phyloP scores from a whole-genome alignment of 1,140 invertebrate species.

The Limonius californicus region DNA sequence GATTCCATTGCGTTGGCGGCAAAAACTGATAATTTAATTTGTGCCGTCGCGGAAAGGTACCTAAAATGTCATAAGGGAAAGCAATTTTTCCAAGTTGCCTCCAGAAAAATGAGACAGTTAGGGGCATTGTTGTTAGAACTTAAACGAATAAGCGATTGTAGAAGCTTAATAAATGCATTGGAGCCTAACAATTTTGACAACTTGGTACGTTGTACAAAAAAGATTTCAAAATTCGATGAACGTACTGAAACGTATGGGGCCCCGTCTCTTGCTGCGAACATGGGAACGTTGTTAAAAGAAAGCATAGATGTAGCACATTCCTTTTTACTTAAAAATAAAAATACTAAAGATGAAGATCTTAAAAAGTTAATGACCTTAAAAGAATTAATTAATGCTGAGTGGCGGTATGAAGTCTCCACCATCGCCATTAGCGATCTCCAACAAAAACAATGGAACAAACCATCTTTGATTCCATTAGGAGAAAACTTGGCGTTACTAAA shows the following conservation, averaged over 20 bases:
- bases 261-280: slow-evolving; percentile 7
- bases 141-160: background rate
- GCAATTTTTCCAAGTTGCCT: slow-evolving; percentile 11
- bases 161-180: background rate
- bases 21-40: slow-evolving; percentile 16
- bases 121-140: background rate
- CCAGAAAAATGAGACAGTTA: slow-evolving; percentile 18
- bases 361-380: slow-evolving; percentile 4
- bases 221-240: slow-evolving; percentile 3
- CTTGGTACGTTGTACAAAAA: slow-evolving; percentile 3
- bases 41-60: slow-evolving; percentile 10
- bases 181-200: background rate
- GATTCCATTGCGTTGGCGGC: slow-evolving; percentile 7
- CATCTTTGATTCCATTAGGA: slow-evolving; percentile 4
- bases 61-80: slow-evolving; percentile 14
- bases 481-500: background rate
- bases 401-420: slow-evolving; percentile 15
- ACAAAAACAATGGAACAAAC: slow-evolving; percentile 19
- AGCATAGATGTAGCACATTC: slow-evolving; percentile 16
- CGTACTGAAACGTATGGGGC: slow-evolving; percentile 16
- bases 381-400: background rate
- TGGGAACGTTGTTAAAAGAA: slow-evolving; percentile 13
- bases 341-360: background rate
- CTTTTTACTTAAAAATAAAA: background rate
- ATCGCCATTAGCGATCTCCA: slow-evolving; percentile 15